Conservation (phyloP, 1,140 invertebrate genomes). For the Diuraphis noxia region DNA sequence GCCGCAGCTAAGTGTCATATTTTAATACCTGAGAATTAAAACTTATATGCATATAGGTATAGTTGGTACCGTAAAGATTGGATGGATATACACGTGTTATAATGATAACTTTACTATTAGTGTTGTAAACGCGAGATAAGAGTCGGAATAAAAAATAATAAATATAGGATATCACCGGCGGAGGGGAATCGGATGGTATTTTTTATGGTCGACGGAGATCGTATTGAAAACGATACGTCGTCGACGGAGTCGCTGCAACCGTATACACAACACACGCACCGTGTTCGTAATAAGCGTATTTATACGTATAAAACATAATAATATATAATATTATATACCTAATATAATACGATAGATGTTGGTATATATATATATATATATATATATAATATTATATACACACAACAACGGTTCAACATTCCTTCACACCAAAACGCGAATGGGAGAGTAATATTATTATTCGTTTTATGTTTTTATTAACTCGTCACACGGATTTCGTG, state of each 20-base stretch:
- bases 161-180: background rate
- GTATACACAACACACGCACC: background rate
- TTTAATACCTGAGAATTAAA: background rate
- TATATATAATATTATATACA: background rate
- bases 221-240: conserved; percentile 22
- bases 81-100: background rate
- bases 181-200: background rate
- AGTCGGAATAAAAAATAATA: background rate
- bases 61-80: background rate
- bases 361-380: too few species aligned
- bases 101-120: background rate
- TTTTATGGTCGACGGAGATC: background rate
- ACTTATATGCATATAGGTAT: too few species aligned
- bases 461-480: conserved; percentile 52
- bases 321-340: background rate
- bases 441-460: conserved; percentile 32
- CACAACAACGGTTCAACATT: conserved; percentile 35
- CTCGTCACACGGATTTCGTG: conserved; percentile 41
- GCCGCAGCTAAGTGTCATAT: background rate
- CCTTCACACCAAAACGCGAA: conserved; percentile 50
- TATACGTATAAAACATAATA: background rate
- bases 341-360: background rate
- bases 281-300: background rate
- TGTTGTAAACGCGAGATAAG: background rate
- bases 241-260: background rate